These are phyloP conservation scores for Dasypus novemcinctus DNA, from an alignment of 2,113 vertebrate species.

Conservation along the genomic window DNA sequence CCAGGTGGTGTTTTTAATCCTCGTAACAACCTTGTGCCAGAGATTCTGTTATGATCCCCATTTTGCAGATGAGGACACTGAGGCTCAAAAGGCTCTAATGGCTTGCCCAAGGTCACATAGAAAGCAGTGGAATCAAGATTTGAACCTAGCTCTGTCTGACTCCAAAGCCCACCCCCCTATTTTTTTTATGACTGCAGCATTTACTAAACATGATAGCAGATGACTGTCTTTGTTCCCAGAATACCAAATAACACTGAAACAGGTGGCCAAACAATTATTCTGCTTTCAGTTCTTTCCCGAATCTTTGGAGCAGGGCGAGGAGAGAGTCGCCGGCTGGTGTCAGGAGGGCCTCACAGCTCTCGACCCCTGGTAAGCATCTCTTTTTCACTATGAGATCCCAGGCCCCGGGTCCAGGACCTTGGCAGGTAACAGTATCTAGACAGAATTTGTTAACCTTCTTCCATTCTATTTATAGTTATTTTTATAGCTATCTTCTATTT, in stretches of 20 bases:
- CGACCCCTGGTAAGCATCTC: not conserved
- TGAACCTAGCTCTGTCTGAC: not conserved
- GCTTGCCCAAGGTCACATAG: not conserved
- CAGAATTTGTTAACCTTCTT: no score
- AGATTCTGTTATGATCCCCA: no score
- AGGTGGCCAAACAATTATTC: not conserved
- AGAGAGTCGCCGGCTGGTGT: not conserved
- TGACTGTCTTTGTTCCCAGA: not conserved
- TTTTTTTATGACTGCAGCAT: not conserved
- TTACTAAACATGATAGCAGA: not conserved
- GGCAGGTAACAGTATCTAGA: no score
- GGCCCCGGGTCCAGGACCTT: no score
- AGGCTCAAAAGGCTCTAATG: no score
- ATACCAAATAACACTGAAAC: not conserved
- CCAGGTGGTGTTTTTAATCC: not conserved
- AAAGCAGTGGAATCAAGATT: not conserved
- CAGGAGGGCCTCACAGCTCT: not conserved
- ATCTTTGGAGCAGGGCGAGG: not conserved
- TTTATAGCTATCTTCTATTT: no score
- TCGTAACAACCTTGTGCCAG: not conserved
- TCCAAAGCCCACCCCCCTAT: not conserved
- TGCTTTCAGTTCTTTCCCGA: not conserved
- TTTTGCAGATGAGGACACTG: not conserved
- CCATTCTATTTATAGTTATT: no score
- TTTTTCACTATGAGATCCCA: not conserved